Conservation (phyloP, 2,888 invertebrate species). For the Lamellibrachia satsuma region DNA sequence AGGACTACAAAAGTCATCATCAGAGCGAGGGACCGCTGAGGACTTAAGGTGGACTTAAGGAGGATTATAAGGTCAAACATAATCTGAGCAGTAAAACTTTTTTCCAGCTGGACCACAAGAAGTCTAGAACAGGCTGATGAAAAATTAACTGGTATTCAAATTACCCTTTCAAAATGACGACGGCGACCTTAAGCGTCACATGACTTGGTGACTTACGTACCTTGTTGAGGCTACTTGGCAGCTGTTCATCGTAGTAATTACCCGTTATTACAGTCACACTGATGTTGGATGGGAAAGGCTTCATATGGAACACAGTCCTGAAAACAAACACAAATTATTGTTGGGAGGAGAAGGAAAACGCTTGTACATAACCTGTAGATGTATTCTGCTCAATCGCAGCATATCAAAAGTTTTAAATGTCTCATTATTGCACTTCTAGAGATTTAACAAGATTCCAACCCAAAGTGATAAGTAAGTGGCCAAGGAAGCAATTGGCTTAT, state of each 20-base stretch:
- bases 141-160: background rate
- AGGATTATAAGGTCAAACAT: no score
- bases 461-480: no score
- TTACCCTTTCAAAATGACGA: background rate
- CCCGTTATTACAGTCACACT: slow-evolving; percentile 60
- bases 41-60: no score
- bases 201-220: slow-evolving; percentile 39
- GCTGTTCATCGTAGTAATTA: slow-evolving; percentile 62
- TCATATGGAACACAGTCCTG: slow-evolving; percentile 55
- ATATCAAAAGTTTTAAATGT: background rate
- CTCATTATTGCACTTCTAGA: no score
- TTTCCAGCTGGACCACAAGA: background rate
- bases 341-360: slow-evolving; percentile 21
- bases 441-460: no score
- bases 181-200: no score
- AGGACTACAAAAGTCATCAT: no score
- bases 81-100: no score
- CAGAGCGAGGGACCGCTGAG: no score
- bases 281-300: slow-evolving; percentile 55
- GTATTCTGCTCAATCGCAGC: background rate
- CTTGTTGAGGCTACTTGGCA: slow-evolving; percentile 60
- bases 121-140: background rate
- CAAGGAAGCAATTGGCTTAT: no score
- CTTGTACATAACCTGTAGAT: background rate
- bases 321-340: slow-evolving; percentile 32